Evolutionary conservation across 2,888 invertebrate genomes (phyloP).

Genomic region (Harpagoxenus sublaevis): DNA sequence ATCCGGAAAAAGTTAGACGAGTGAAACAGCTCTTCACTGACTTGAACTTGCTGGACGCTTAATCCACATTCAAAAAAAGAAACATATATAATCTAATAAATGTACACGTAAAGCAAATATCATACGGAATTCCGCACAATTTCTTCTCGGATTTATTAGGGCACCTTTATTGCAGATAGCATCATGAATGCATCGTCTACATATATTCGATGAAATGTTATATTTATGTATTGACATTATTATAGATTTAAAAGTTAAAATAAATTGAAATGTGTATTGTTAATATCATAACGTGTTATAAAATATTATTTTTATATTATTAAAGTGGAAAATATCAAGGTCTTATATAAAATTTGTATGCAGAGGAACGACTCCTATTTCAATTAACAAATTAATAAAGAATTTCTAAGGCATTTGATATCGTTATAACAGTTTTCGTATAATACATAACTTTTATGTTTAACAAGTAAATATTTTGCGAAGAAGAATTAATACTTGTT

Average conservation of each 20-base stretch:
- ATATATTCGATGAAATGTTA: not conserved
- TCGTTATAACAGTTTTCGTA: too few relatives aligned
- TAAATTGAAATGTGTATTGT: not conserved
- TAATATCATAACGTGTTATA: not conserved
- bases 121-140: constrained; percentile 93
- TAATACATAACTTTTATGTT: too few relatives aligned
- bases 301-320: not conserved
- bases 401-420: too few relatives aligned
- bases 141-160: constrained; percentile 94
- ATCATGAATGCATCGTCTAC: constrained; percentile 85
- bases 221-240: too few relatives aligned
- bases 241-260: not conserved
- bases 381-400: too few relatives aligned
- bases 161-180: constrained; percentile 92
- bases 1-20: constrained; percentile 89
- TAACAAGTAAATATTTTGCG: too few relatives aligned
- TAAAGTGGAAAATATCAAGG: not conserved
- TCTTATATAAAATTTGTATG: not conserved
- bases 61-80: constrained; percentile 93
- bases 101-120: constrained; percentile 94
- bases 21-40: constrained; percentile 93
- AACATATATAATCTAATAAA: constrained; percentile 93
- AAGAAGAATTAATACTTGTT: too few relatives aligned
- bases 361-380: too few relatives aligned
- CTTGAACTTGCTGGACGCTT: constrained; percentile 92